Base-by-base conservation (phyloP, 2,113 vertebrate species). In the Seriola quinqueradiata region DNA sequence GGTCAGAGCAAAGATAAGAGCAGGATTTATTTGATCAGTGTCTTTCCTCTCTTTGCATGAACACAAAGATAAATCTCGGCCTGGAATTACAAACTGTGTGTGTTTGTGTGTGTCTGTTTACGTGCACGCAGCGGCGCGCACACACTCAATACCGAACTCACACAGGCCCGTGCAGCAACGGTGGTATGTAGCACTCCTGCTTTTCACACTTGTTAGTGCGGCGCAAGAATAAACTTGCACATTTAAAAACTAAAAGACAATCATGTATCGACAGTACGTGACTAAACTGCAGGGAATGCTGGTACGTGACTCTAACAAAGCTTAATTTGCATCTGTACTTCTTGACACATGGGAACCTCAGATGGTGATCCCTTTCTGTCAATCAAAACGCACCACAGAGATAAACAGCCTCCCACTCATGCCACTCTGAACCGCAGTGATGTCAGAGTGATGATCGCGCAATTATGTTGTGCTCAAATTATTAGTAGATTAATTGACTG, bases 151-250 rank as follows among this genome's bases (percentile, higher is more conserved):
- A 46, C 32, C n/a, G 40, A 4, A 52, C 25, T 67, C 59, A 64
- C 8, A n/a, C 80, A 48, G 71, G 52, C 55, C 36, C 0, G 11
- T 63, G 77, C 78, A 66, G 69, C 36, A n/a, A 25, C n/a, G 0
- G n/a, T 2, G 75, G 83, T 66, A 81, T 79, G 83, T 0, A 82
- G 25, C 65, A 19, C 77, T 77, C 64, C 80, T 50, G 75, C 60
- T 25, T 50, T 66, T 52, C 55, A 63, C 79, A 16, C 46, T 66
- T 59, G 52, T 73, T 72, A 70, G 60, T 67, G 34, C 54, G 0
- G 59, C 58, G 7, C 89, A 90, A 81, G 89, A 90, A 87, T 79
- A 87, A 88, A 87, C 90, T 83, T 92, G 84, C 42, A 69, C 3
- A 8, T 44, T 74, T 70, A 71, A 86, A 86, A 83, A 87, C 69